Conservation (phyloP, 2,113 vertebrate genomes). For the Carassius gibelio region DNA sequence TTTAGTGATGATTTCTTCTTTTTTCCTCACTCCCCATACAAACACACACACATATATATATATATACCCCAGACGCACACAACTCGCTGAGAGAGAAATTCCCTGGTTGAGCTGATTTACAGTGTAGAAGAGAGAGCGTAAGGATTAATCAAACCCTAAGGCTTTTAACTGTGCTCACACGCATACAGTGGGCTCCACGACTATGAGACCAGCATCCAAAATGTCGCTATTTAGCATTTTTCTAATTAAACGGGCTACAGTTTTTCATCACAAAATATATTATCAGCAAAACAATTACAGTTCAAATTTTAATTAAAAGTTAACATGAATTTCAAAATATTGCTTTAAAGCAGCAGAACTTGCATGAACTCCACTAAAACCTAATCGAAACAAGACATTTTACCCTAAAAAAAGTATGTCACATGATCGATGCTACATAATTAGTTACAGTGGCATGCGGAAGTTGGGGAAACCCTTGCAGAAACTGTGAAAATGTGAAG, state of each 20-base stretch:
- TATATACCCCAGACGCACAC: background rate
- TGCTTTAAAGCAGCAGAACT: background rate
- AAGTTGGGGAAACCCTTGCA: no score
- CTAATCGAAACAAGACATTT: background rate
- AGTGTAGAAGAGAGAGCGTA: conserved; percentile 11
- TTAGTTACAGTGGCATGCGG: background rate
- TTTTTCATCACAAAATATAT: background rate
- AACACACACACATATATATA: background rate
- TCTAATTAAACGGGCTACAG: background rate
- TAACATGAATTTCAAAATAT: background rate
- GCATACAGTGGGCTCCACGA: background rate
- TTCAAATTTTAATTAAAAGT: background rate
- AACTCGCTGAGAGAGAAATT: background rate
- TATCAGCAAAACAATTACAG: background rate
- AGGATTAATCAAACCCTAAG: conserved; percentile 25
- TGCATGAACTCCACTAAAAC: background rate
- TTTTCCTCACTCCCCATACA: conserved; percentile 21
- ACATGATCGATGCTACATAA: background rate
- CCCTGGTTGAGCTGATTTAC: conserved; percentile 31
- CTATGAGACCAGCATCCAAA: background rate
- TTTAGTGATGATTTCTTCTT: conserved; percentile 62
- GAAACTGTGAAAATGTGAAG: no score
- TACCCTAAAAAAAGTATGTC: background rate
- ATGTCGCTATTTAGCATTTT: conserved; percentile 1
- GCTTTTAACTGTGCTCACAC: conserved; percentile 1